Base-by-base conservation (phyloP, 2,113 vertebrate genomes). In the Atlantisia rogersi region DNA sequence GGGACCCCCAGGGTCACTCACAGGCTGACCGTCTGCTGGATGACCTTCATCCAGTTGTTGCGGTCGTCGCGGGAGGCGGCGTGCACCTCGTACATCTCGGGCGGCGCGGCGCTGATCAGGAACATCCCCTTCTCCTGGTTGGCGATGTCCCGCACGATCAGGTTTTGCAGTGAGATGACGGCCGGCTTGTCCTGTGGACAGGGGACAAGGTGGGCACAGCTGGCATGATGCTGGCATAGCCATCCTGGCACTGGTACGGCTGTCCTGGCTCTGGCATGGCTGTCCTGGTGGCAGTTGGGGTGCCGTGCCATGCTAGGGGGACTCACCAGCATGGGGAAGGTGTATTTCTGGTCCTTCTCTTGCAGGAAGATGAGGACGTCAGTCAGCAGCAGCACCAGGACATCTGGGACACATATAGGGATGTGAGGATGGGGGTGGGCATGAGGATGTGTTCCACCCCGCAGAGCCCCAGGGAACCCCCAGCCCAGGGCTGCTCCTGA, bases 41-140 rank as follows among this genome's bases (percentile, higher is more conserved):
- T 99, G 92, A 98, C 82, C 6, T 98, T 98, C 95, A 99, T 99
- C 99, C 99, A 99, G 76, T 98, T 90, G 90, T 98, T 98, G 50
- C 99, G 98, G 93, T 99, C 98, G 0, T 99, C 99, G 4, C 98
- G 98, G 40, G 99, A 98, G 1, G 98, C 98, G 0, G 99, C 98
- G 28, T 99, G 98, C 24, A 99, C 98, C 97, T 99, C 99, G 3
- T 99, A 99, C 99, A 99, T 99, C 97, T 99, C 99, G 0, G 99
- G 99, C 2, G 99, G 99, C 2, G 97, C 97, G 0, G 98, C 98
- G 2, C 98, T 99, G 53, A 99, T 98, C 52, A 99, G 98, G 97
- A 99, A 99, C 98, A 99, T 98, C 21, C 99, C 99, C 88, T 99
- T 98, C 88, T 99, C 99, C 97, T 99, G 99, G 97, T 99, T 99